Conservation (phyloP, 2,113 vertebrate genomes). For the Hylia prasina region DNA sequence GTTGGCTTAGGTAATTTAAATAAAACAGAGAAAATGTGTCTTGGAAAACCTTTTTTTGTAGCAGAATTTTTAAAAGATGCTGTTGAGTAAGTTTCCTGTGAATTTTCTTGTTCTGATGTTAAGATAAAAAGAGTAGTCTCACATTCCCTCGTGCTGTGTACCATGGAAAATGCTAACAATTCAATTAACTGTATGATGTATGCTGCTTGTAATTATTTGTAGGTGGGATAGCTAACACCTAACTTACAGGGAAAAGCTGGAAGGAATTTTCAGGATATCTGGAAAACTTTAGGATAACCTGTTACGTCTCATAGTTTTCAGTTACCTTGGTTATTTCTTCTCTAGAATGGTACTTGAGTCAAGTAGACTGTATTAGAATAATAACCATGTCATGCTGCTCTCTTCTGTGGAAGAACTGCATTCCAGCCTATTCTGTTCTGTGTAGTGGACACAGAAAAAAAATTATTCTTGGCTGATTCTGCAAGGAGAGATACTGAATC, state of each 20-base stretch:
- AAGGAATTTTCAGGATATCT: not conserved
- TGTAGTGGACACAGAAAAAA: not conserved
- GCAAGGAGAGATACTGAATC: not conserved
- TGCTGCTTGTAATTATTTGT: not conserved
- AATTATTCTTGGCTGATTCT: not conserved
- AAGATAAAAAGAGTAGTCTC: not conserved
- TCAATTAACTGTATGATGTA: not conserved
- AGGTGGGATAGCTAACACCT: not conserved
- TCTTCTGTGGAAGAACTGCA: not conserved
- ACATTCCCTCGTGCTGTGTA: accelerated
- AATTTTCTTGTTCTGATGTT: not conserved
- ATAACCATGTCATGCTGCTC: not conserved
- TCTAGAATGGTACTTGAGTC: not conserved
- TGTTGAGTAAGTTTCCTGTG: not conserved
- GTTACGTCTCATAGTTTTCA: not conserved
- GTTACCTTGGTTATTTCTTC: not conserved
- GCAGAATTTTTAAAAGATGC: not conserved
- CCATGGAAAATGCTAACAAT: not conserved
- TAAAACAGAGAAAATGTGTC: not conserved
- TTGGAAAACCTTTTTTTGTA: not conserved
- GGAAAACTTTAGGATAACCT: not conserved
- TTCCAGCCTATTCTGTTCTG: not conserved
- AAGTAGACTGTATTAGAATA: not conserved
- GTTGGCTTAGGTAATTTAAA: not conserved
- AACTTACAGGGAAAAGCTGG: not conserved